phyloP scores from a whole-genome alignment of 2,888 invertebrate genomes.

The Odiellus spinosus region DNA sequence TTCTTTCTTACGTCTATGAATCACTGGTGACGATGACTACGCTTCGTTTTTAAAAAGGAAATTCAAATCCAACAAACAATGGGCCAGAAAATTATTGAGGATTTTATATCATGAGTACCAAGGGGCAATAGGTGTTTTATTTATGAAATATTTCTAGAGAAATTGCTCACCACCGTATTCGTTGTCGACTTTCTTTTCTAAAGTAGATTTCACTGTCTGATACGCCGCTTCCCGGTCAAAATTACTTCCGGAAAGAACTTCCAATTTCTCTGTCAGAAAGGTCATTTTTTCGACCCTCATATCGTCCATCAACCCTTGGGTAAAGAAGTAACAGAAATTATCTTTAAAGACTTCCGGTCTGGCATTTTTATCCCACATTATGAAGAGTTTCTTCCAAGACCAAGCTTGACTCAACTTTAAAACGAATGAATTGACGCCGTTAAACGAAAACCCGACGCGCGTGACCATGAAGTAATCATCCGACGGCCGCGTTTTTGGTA shows the following conservation, averaged over 20 bases:
- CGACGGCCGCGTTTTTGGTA: neutral
- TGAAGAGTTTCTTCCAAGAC: neutral
- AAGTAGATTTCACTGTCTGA: neutral
- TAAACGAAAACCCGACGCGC: neutral
- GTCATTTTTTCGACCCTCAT: neutral
- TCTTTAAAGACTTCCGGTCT: neutral
- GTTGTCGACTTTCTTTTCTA: neutral
- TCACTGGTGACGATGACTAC: no score
- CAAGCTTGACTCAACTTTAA: neutral
- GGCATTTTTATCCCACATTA: neutral
- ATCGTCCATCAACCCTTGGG: neutral
- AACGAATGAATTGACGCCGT: neutral
- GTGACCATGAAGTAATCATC: neutral
- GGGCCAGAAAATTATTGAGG: no score
- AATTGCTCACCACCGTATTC: constrained; percentile 1
- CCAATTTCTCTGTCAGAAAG: neutral
- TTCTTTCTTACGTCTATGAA: no score
- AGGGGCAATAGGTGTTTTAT: no score
- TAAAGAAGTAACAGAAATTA: neutral
- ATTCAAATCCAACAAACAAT: no score
- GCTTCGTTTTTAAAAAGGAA: no score
- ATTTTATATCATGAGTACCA: no score
- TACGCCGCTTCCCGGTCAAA: neutral
- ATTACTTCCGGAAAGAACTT: neutral
- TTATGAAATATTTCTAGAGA: no score